These are phyloP conservation scores for Heteropelma amictum DNA, from an alignment of 2,888 invertebrate genomes.

Conservation along the genomic window DNA sequence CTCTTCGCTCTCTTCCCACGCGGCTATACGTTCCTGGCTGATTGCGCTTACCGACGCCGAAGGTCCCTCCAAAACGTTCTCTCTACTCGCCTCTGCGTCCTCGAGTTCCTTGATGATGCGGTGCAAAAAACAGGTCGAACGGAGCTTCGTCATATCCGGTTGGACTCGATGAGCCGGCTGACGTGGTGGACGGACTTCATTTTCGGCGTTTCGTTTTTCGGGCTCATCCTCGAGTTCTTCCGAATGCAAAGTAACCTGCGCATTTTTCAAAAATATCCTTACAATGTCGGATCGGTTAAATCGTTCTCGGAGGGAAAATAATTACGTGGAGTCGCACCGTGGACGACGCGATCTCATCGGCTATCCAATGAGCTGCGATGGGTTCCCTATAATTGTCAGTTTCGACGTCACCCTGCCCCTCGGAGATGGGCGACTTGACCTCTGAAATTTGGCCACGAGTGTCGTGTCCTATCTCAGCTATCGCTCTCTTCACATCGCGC, in stretches of 20 bases:
- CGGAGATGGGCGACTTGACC: too few species aligned
- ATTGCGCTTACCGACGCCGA: slow-evolving; percentile 40
- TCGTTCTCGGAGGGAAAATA: too few species aligned
- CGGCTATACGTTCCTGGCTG: slow-evolving; percentile 47
- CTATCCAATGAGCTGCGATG: too few species aligned
- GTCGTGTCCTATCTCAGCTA: slow-evolving; percentile 48
- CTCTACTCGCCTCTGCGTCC: slow-evolving; percentile 32
- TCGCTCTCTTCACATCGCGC: slow-evolving; percentile 61
- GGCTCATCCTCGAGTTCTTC: not conserved
- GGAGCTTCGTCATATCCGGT: slow-evolving; percentile 50
- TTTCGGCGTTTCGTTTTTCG: not conserved
- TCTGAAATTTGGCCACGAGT: slow-evolving; percentile 13
- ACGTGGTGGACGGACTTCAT: not conserved
- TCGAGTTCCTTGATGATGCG: slow-evolving; percentile 65
- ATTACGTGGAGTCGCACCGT: too few species aligned
- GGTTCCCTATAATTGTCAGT: too few species aligned
- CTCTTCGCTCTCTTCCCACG: slow-evolving; percentile 66
- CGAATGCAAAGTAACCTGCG: too few species aligned
- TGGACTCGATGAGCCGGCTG: slow-evolving; percentile 39
- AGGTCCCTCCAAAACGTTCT: slow-evolving; percentile 24
- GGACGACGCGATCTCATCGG: too few species aligned
- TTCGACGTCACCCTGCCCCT: too few species aligned
- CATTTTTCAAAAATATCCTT: too few species aligned
- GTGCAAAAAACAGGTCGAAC: slow-evolving; percentile 55
- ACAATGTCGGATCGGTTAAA: too few species aligned